phyloP scores from a whole-genome alignment of 2,888 invertebrate species.

The Caenorhabditis becei region DNA sequence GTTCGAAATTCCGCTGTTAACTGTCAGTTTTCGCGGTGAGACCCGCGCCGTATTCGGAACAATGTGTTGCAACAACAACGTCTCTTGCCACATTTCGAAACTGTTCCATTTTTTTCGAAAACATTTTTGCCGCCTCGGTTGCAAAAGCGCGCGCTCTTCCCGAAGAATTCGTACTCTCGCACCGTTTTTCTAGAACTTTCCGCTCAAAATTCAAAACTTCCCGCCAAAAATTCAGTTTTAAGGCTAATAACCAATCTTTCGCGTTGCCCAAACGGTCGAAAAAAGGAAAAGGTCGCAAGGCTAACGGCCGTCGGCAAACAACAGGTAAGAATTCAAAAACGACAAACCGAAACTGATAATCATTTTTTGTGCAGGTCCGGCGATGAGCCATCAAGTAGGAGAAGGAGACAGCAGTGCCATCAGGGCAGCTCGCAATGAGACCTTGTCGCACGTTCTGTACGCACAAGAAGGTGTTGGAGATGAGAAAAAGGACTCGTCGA shows the following conservation, averaged over 20 bases:
- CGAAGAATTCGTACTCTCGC: no score
- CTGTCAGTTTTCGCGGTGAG: no score
- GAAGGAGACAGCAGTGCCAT: conserved; percentile 28
- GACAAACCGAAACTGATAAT: neutral
- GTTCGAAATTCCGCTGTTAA: no score
- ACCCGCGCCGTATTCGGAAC: no score
- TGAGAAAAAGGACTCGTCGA: conserved; percentile 51
- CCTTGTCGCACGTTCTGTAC: conserved; percentile 46
- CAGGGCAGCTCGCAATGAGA: conserved; percentile 26
- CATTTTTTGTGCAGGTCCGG: conserved; percentile 17
- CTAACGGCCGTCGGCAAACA: conserved; percentile 49
- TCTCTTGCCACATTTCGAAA: no score
- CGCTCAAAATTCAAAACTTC: no score
- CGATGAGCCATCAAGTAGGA: conserved; percentile 33
- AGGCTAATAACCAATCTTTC: conserved; percentile 50
- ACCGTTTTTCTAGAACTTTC: no score
- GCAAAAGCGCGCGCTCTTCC: no score
- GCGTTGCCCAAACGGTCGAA: conserved; percentile 50
- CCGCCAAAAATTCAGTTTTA: no score
- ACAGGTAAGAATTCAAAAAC: conserved; percentile 22
- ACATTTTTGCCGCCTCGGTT: no score
- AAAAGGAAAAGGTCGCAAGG: conserved; percentile 29
- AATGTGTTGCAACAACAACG: no score
- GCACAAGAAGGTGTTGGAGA: conserved; percentile 49
- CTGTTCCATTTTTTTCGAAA: no score